These are phyloP conservation scores for Elgaria multicarinata DNA, from an alignment of 2,113 vertebrate species.

Conservation along the genomic window DNA sequence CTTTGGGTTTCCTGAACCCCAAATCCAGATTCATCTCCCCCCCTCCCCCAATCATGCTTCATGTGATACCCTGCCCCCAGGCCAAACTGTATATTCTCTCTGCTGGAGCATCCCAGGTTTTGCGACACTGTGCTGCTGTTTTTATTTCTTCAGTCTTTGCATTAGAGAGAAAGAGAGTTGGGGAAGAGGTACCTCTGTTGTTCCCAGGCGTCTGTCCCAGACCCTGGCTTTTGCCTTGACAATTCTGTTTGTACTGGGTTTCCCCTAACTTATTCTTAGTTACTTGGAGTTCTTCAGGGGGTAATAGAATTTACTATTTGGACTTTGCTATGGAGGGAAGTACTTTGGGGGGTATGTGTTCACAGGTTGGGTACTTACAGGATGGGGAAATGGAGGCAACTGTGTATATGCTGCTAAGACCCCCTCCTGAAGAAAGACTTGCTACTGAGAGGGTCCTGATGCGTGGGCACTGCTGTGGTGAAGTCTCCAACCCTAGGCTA, in stretches of 20 bases:
- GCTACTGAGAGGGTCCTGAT: neutral
- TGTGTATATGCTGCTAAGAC: neutral
- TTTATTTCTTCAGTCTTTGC: neutral
- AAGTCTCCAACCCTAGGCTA: neutral
- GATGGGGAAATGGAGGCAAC: neutral
- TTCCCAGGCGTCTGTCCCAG: neutral
- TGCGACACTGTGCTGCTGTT: neutral
- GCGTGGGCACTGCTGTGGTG: neutral
- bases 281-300: neutral
- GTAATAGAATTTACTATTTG: neutral
- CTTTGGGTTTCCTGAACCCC: neutral
- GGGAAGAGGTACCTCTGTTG: neutral
- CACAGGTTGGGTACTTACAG: constrained; percentile 1
- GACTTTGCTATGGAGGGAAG: neutral
- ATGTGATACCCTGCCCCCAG: neutral
- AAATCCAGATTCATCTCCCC: neutral
- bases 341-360: neutral
- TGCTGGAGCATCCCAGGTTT: no score
- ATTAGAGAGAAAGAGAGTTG: neutral
- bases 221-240: neutral
- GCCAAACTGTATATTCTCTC: neutral
- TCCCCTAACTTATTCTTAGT: constrained; percentile 3
- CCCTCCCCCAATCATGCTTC: neutral
- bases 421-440: neutral
- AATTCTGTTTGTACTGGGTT: neutral